These are phyloP conservation scores for Pampus argenteus DNA, from an alignment of 2,797 vertebrate genomes.

Conservation along the genomic window DNA sequence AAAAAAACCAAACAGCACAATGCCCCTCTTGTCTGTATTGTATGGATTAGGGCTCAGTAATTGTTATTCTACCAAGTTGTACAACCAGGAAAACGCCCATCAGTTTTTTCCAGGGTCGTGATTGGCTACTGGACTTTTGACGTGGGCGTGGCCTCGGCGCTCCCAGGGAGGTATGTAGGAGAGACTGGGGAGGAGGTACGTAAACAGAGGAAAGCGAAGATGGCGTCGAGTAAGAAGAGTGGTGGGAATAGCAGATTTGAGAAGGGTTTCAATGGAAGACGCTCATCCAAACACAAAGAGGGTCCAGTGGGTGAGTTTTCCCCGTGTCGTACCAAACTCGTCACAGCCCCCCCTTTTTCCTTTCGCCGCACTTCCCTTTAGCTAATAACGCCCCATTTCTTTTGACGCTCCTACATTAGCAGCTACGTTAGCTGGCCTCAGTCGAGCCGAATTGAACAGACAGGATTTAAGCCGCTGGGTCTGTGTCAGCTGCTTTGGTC, in stretches of 20 bases:
- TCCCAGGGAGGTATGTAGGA: constrained; percentile 66
- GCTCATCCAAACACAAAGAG: constrained; percentile 81
- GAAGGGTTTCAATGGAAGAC: constrained; percentile 81
- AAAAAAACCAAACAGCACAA: neutral
- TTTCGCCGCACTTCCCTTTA: constrained; percentile 2
- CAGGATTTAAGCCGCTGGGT: constrained; percentile 38
- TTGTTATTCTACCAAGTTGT: neutral
- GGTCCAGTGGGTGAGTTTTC: constrained; percentile 79
- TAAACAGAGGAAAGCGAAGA: constrained; percentile 77
- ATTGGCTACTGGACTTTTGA: constrained; percentile 64
- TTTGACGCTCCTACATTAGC: constrained; percentile 45
- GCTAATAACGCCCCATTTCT: neutral
- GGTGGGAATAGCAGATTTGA: constrained; percentile 71
- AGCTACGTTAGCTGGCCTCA: constrained; percentile 44
- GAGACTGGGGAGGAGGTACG: constrained; percentile 60
- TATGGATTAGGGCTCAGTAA: neutral
- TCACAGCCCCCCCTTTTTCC: neutral
- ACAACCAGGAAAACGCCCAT: constrained; percentile 6
- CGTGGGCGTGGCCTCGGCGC: constrained; percentile 50
- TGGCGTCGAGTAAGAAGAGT: constrained; percentile 84
- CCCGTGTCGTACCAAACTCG: neutral
- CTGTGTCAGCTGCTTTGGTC: constrained; percentile 14
- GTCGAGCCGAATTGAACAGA: constrained; percentile 6
- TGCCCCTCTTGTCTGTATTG: neutral
- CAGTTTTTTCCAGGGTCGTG: neutral